Conservation (phyloP, 2,888 invertebrate genomes). For the Chamaedrilus cognettii region DNA sequence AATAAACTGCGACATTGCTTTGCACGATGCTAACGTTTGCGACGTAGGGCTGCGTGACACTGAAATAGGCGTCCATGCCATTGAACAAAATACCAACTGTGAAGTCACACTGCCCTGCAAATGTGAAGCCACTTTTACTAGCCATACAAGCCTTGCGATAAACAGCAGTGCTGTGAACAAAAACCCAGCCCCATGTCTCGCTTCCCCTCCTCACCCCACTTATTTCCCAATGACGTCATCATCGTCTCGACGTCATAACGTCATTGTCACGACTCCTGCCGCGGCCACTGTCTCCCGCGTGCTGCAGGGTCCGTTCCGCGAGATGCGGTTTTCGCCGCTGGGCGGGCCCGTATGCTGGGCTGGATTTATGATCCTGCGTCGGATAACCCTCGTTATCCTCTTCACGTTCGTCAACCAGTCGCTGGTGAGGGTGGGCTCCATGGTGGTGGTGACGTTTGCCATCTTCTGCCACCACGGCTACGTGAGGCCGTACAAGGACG, state of each 20-base stretch:
- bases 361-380: slow-evolving; percentile 35
- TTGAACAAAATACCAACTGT: neutral
- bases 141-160: no score
- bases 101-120: neutral
- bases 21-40: no score
- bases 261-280: neutral
- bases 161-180: no score
- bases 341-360: slow-evolving; percentile 35
- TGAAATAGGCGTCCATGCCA: neutral
- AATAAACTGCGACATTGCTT: neutral
- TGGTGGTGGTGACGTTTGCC: slow-evolving; percentile 38
- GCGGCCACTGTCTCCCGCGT: slow-evolving; percentile 9
- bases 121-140: no score
- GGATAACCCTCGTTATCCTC: slow-evolving; percentile 34
- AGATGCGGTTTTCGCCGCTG: slow-evolving; percentile 20
- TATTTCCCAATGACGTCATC: no score
- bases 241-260: no score
- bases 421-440: slow-evolving; percentile 35
- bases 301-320: slow-evolving; percentile 38
- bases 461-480: slow-evolving; percentile 38
- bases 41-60: no score
- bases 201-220: no score
- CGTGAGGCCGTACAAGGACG: slow-evolving; percentile 38
- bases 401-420: slow-evolving; percentile 39
- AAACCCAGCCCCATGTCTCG: no score